Evolutionary conservation across 2,113 vertebrate genomes (phyloP).

Genomic region (Alligator sinensis): DNA sequence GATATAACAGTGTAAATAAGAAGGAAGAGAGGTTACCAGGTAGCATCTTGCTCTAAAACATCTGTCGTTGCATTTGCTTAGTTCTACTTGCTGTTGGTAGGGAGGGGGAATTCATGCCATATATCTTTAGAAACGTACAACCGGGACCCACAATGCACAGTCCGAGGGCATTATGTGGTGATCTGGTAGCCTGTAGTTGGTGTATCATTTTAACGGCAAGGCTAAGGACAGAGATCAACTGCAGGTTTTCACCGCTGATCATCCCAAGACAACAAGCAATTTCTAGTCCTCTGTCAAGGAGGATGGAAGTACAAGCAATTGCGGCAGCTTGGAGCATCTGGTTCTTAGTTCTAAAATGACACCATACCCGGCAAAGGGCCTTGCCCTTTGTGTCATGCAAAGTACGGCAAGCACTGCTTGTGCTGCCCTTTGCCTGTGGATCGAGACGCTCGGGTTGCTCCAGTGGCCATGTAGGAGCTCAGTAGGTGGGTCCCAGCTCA

Average conservation of each 20-base stretch:
- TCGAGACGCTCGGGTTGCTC: too few species aligned
- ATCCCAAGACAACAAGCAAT: neutral
- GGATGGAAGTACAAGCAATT: neutral
- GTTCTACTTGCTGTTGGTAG: neutral
- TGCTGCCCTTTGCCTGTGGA: neutral
- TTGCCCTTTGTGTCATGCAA: neutral
- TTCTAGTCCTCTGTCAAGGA: neutral
- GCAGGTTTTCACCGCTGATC: neutral
- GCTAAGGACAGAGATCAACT: neutral
- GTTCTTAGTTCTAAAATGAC: neutral
- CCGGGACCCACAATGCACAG: neutral
- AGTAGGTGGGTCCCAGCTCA: neutral
- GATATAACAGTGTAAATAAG: neutral
- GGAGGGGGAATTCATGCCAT: neutral
- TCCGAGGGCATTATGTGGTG: accelerated
- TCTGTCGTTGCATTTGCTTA: neutral
- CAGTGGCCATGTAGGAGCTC: neutral
- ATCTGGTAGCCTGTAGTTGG: neutral
- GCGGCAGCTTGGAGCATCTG: neutral
- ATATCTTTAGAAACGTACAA: neutral
- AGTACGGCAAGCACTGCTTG: neutral
- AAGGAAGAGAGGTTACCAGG: neutral
- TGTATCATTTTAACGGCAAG: neutral
- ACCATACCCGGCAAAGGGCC: neutral
- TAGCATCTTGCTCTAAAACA: neutral